Conservation (phyloP, 2,888 invertebrate species). For the Tetheella fluctuosa region DNA sequence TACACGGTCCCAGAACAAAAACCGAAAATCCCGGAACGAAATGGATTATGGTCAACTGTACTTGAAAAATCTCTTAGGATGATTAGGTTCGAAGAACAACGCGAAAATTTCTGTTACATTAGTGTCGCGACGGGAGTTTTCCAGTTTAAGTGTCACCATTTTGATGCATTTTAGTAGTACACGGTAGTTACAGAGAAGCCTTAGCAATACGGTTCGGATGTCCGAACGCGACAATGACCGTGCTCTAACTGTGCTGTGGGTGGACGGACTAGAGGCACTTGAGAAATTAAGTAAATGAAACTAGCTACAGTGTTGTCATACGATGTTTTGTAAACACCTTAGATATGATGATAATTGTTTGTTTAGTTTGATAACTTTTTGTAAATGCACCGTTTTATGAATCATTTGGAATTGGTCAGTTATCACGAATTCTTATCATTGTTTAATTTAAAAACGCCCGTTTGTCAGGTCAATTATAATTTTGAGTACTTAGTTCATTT, state of each 20-base stretch:
- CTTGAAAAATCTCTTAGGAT: slow-evolving; percentile 79
- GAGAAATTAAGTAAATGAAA: slow-evolving; percentile 33
- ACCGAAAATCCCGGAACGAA: slow-evolving; percentile 57
- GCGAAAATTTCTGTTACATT: slow-evolving; percentile 69
- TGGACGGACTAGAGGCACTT: slow-evolving; percentile 13
- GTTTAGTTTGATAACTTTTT: slow-evolving; percentile 13
- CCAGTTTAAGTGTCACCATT: slow-evolving; percentile 72
- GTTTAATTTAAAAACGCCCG: background rate
- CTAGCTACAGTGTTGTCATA: slow-evolving; percentile 25
- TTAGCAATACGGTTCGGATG: slow-evolving; percentile 26
- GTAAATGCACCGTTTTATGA: background rate
- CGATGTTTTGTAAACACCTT: slow-evolving; percentile 34
- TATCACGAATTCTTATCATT: background rate
- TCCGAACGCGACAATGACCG: slow-evolving; percentile 41
- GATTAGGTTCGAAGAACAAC: slow-evolving; percentile 75
- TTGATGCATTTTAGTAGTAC: slow-evolving; percentile 73
- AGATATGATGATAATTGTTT: slow-evolving; percentile 36
- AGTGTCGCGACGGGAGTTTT: slow-evolving; percentile 66
- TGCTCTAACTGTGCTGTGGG: slow-evolving; percentile 37
- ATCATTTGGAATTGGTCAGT: background rate
- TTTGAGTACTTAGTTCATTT: too few species aligned
- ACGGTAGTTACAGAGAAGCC: slow-evolving; percentile 33
- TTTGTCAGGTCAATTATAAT: background rate
- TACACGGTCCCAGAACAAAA: slow-evolving; percentile 54
- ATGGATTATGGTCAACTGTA: slow-evolving; percentile 75